Percentiles rank a stretch among this genome's conserved stretches.
phyloP scores from a whole-genome alignment of 1,140 invertebrate species.

The Megalonaias nervosa region DNA sequence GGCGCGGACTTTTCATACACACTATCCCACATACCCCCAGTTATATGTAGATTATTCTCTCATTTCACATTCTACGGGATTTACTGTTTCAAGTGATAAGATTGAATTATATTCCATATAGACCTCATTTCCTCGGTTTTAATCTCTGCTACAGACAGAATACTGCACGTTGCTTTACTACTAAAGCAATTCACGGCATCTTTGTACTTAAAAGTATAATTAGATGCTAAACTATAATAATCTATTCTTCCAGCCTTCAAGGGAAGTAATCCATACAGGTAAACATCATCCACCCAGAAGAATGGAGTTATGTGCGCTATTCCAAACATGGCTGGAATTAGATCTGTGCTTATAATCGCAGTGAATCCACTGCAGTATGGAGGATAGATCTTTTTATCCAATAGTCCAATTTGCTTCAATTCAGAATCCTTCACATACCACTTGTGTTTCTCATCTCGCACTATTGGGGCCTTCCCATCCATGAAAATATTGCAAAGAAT shows the following conservation, averaged over 20 bases:
- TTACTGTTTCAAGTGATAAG: too few species aligned
- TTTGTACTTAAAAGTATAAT: too few species aligned
- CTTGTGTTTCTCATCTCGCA: slow-evolving; percentile 27
- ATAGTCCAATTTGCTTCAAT: slow-evolving; percentile 13
- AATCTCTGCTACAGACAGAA: too few species aligned
- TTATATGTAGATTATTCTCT: too few species aligned
- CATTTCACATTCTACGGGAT: too few species aligned
- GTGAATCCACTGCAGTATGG: slow-evolving; percentile 54
- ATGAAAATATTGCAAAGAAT: slow-evolving; percentile 43
- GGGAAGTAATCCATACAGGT: slow-evolving; percentile 72
- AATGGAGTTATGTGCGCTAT: slow-evolving; percentile 63
- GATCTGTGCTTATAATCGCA: slow-evolving; percentile 41
- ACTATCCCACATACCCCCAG: too few species aligned
- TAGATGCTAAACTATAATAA: slow-evolving; percentile 5
- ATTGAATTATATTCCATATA: too few species aligned
- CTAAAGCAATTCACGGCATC: too few species aligned
- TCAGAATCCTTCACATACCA: slow-evolving; percentile 46
- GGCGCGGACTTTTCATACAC: too few species aligned
- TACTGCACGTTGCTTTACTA: too few species aligned
- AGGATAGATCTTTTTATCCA: slow-evolving; percentile 40
- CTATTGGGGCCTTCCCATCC: slow-evolving; percentile 32
- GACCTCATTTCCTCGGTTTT: too few species aligned
- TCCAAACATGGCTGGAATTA: slow-evolving; percentile 54
- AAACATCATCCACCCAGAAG: slow-evolving; percentile 76
- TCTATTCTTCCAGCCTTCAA: slow-evolving; percentile 12